Conservation (phyloP, 2,797 vertebrate species). For the Ceryle rudis region DNA sequence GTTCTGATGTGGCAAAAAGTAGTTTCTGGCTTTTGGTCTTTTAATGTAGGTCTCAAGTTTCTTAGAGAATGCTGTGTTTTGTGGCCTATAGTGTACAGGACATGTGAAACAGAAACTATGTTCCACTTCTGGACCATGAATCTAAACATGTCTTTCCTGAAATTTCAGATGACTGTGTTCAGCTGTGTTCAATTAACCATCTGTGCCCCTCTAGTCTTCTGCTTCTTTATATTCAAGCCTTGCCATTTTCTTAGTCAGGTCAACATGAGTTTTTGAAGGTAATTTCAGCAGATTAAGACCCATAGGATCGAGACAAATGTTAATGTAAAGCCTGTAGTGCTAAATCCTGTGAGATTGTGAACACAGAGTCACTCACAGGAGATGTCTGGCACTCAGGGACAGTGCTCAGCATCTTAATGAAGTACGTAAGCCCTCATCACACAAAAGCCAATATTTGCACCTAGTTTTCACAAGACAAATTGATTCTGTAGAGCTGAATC, state of each 20-base stretch:
- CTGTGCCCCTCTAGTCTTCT: background rate
- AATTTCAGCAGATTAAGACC: conserved; percentile 35
- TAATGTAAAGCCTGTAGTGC: background rate
- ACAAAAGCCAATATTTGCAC: conserved; percentile 59
- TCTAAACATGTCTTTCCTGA: background rate
- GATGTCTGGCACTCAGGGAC: background rate
- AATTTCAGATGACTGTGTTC: background rate
- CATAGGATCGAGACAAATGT: background rate
- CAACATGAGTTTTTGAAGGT: conserved; percentile 11
- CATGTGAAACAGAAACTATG: background rate
- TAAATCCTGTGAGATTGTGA: conserved; percentile 8
- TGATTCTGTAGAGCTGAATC: conserved; percentile 30
- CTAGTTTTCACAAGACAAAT: conserved; percentile 48
- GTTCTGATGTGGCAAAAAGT: accelerated
- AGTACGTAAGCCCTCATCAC: conserved; percentile 36
- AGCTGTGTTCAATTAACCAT: background rate
- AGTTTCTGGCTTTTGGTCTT: background rate
- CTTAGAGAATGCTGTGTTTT: background rate
- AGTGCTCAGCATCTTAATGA: conserved; percentile 60
- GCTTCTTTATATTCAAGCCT: background rate
- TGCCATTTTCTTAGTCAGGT: background rate
- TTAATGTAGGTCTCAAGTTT: background rate
- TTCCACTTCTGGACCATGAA: background rate
- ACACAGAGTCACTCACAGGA: conserved; percentile 20
- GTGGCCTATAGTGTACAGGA: background rate